Percentiles rank a stretch among this genome's conserved stretches.
Conservation (phyloP, 2,888 invertebrate species). For the Microctonus hyperodae region DNA sequence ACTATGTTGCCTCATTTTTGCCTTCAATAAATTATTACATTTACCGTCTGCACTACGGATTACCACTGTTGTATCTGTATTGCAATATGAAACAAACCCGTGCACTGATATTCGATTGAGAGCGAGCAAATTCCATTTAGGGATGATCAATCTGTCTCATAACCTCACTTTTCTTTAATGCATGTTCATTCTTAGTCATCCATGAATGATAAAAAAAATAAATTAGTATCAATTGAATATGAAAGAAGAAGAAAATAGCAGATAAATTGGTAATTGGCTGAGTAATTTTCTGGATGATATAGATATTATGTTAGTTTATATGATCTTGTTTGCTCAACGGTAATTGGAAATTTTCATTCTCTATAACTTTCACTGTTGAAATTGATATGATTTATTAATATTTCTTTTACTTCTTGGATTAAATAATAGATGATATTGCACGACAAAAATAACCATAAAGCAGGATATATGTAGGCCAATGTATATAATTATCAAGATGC, state of each 20-base stretch:
- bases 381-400: neutral
- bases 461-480: neutral
- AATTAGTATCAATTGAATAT: neutral
- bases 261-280: neutral
- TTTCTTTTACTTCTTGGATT: too few relatives aligned
- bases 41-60: conserved; percentile 15
- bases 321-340: neutral
- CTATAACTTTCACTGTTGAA: conserved; percentile 1
- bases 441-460: neutral
- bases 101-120: conserved; percentile 1
- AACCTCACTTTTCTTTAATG: neutral
- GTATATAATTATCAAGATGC: neutral
- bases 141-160: conserved; percentile 1
- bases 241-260: neutral
- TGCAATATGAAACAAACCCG: neutral
- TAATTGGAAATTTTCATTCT: neutral
- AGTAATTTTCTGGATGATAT: neutral
- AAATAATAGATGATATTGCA: neutral
- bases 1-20: conserved; percentile 37
- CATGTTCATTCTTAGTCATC: neutral
- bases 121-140: neutral
- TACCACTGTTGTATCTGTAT: neutral
- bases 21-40: conserved; percentile 25
- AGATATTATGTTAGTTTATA: neutral
- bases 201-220: neutral